Percentiles rank a stretch among this genome's conserved stretches.
Conservation (phyloP, 2,888 invertebrate genomes). For the Papilio protenor region DNA sequence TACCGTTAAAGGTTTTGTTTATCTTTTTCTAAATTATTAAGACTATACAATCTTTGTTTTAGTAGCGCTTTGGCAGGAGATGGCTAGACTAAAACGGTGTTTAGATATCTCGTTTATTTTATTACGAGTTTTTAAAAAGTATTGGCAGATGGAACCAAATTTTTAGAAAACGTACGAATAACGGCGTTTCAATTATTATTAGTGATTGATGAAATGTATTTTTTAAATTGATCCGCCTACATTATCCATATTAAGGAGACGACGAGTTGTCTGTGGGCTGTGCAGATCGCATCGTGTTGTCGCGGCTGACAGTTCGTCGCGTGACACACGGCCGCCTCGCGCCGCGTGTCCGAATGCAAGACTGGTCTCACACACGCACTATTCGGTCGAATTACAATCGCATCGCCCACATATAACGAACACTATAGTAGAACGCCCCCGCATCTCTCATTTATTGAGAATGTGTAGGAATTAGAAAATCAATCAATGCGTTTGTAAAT, state of each 20-base stretch:
- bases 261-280: conserved; percentile 45
- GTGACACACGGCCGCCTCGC: conserved; percentile 50
- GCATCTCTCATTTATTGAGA: conserved; percentile 5
- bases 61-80: not conserved
- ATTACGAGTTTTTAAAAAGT: not conserved
- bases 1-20: conserved; percentile 33
- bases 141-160: not conserved
- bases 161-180: not conserved
- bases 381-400: not conserved
- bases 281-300: conserved; percentile 61
- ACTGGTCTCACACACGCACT: conserved; percentile 49
- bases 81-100: not conserved
- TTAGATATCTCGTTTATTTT: not conserved
- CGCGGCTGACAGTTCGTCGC: conserved; percentile 64
- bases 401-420: conserved; percentile 7
- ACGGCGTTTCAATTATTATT: conserved; percentile 7
- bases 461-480: not conserved
- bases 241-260: conserved; percentile 31
- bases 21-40: conserved; percentile 28
- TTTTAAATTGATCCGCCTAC: conserved; percentile 22
- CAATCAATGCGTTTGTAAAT: not conserved
- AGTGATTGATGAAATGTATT: conserved; percentile 1
- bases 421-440: conserved; percentile 10
- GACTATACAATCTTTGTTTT: conserved; percentile 6
- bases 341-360: not conserved